Percentiles rank a stretch among this genome's conserved stretches.
These are phyloP conservation scores for Spodoptera frugiperda DNA, from an alignment of 1,140 invertebrate genomes.

Conservation along the genomic window DNA sequence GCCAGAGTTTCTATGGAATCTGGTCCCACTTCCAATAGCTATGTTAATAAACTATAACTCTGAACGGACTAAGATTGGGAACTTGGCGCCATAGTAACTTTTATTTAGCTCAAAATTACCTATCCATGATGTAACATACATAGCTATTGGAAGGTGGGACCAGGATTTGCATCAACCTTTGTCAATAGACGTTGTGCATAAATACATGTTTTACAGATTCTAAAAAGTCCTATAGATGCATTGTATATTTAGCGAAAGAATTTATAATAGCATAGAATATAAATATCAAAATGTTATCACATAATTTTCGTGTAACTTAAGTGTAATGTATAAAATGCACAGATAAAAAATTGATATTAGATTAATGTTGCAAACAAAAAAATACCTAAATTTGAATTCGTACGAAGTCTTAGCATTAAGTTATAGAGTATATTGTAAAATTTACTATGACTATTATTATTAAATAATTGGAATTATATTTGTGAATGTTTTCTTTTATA, in stretches of 20 bases:
- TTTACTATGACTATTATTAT: conserved; percentile 63
- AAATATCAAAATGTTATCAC: conserved; percentile 31
- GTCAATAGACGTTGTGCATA: too few species aligned
- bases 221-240: conserved; percentile 14
- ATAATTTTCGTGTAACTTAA: conserved; percentile 33
- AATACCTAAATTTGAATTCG: conserved; percentile 33
- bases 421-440: conserved; percentile 59
- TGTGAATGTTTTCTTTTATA: conserved; percentile 37
- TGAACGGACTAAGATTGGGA: too few species aligned
- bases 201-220: neutral
- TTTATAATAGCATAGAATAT: conserved; percentile 23
- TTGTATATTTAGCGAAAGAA: conserved; percentile 13
- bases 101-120: too few species aligned
- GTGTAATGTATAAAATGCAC: conserved; percentile 46
- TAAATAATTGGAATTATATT: conserved; percentile 60
- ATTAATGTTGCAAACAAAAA: conserved; percentile 44
- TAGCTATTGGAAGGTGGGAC: too few species aligned
- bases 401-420: conserved; percentile 30
- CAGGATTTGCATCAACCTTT: too few species aligned
- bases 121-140: too few species aligned
- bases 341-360: conserved; percentile 45
- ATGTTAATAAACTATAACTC: too few species aligned
- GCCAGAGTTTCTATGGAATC: too few species aligned
- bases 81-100: too few species aligned
- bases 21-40: too few species aligned